phyloP scores from a whole-genome alignment of 53 echinoderm and acorn worm genomes.

The Patiria pectinifera region DNA sequence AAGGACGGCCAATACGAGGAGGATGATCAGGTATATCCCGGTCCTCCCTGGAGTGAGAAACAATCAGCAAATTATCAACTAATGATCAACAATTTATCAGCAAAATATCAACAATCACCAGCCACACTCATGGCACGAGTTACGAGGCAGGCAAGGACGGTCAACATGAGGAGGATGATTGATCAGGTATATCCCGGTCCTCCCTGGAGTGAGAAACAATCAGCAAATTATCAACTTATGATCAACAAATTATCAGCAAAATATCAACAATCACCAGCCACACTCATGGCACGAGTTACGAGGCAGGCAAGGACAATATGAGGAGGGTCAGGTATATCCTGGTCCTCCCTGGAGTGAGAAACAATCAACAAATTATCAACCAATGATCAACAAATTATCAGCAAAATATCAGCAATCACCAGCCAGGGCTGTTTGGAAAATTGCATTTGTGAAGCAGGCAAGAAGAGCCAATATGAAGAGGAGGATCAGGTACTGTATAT shows the following conservation, averaged over 20 bases:
- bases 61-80: background rate
- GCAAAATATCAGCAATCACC: background rate
- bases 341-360: constrained; percentile 70
- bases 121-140: too few relatives aligned
- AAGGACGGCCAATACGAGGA: constrained; percentile 63
- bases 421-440: too few relatives aligned
- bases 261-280: constrained; percentile 1
- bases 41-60: constrained; percentile 77
- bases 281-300: too few relatives aligned
- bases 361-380: constrained; percentile 11
- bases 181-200: constrained; percentile 78
- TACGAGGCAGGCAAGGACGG: constrained; percentile 67
- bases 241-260: background rate
- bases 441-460: constrained; percentile 31
- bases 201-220: constrained; percentile 70
- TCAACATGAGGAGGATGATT: constrained; percentile 70
- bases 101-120: background rate
- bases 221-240: background rate
- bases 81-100: background rate
- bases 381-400: background rate
- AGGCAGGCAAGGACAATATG: constrained; percentile 35
- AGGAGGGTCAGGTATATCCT: constrained; percentile 76
- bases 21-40: constrained; percentile 76
- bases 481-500: constrained; percentile 76
- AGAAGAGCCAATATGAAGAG: constrained; percentile 75